Conservation (phyloP, 2,797 vertebrate species). For the Poeciliopsis infans region DNA sequence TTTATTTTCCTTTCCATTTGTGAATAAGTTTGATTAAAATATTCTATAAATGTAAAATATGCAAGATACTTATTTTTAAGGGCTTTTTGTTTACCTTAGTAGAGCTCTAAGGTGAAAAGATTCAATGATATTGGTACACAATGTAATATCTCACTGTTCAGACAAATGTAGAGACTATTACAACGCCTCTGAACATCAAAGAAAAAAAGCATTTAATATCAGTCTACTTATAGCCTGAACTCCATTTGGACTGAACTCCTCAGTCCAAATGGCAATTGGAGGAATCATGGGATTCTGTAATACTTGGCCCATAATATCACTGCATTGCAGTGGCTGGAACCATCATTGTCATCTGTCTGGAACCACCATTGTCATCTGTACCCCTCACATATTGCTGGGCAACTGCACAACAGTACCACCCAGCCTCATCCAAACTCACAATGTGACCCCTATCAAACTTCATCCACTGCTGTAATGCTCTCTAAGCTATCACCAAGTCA, state of each 20-base stretch:
- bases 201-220: not conserved
- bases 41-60: too few relatives aligned
- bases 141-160: not conserved
- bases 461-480: not conserved
- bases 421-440: not conserved
- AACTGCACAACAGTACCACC: not conserved
- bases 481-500: not conserved
- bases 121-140: not conserved
- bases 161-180: not conserved
- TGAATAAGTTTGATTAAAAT: too few relatives aligned
- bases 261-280: not conserved
- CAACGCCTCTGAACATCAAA: not conserved
- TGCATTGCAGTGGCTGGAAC: not conserved
- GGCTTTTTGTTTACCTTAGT: too few relatives aligned
- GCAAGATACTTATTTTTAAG: too few relatives aligned
- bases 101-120: not conserved
- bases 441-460: not conserved
- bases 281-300: not conserved
- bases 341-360: not conserved
- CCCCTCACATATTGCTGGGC: not conserved
- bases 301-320: not conserved
- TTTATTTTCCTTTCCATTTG: too few relatives aligned
- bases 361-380: not conserved
- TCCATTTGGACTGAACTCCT: not conserved
- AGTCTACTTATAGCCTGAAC: not conserved